Conservation (phyloP, 2,797 vertebrate species). For the Enteromius viviparus region DNA sequence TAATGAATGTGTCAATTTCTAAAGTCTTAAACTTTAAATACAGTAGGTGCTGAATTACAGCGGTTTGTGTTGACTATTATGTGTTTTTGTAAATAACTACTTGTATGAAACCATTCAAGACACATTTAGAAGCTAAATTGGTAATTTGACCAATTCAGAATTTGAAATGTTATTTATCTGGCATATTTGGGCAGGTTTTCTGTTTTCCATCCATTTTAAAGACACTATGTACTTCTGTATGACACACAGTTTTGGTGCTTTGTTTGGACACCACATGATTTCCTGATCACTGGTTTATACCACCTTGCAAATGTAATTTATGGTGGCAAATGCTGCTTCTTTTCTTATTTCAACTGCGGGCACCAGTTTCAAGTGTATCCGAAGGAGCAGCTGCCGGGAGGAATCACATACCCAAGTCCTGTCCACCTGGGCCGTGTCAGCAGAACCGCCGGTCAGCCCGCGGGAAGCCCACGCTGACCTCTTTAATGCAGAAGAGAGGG, state of each 20-base stretch:
- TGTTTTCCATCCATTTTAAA: neutral
- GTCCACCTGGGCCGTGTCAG: slow-evolving; percentile 36
- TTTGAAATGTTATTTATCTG: neutral
- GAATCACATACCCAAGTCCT: neutral
- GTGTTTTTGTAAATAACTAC: neutral
- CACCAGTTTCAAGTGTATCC: slow-evolving; percentile 8
- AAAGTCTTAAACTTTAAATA: neutral
- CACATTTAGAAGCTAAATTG: neutral
- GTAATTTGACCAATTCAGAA: neutral
- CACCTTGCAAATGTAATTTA: neutral
- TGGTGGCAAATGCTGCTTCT: neutral
- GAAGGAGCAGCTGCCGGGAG: slow-evolving; percentile 25
- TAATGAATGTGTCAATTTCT: neutral
- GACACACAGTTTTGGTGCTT: neutral
- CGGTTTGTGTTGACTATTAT: neutral
- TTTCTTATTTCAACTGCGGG: neutral
- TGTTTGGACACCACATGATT: neutral
- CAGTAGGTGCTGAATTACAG: neutral
- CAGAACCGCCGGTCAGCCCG: neutral
- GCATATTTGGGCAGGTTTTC: neutral
- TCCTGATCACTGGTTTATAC: neutral
- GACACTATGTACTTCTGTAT: neutral
- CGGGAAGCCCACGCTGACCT: slow-evolving; percentile 15
- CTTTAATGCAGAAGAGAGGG: slow-evolving; percentile 19
- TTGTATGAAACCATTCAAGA: neutral